Evolutionary conservation across 2,113 vertebrate species (phyloP).

Genomic region (Camelus bactrianus): DNA sequence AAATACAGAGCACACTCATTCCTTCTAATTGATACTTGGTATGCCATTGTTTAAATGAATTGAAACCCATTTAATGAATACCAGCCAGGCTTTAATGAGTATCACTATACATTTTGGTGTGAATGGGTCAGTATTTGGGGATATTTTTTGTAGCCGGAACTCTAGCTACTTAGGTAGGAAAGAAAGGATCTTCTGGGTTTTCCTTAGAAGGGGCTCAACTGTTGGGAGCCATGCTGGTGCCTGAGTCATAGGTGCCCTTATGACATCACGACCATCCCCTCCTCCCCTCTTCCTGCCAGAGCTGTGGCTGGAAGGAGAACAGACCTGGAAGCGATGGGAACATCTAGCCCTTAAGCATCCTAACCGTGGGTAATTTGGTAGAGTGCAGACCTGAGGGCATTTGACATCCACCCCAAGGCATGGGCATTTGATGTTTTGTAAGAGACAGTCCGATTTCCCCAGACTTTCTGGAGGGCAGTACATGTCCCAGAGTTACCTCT

Average conservation of each 20-base stretch:
- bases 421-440: neutral
- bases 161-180: neutral
- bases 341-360: conserved; percentile 60
- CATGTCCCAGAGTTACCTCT: neutral
- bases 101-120: neutral
- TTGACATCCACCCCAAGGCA: neutral
- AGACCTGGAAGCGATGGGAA: conserved; percentile 60
- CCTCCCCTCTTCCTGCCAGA: neutral
- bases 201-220: neutral
- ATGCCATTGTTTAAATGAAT: neutral
- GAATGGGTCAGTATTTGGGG: neutral
- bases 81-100: neutral
- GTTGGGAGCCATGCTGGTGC: neutral
- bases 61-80: neutral
- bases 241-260: conserved; percentile 59
- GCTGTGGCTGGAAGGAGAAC: neutral
- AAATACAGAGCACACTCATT: neutral
- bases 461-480: neutral
- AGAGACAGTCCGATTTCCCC: neutral
- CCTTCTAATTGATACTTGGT: neutral
- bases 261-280: conserved; percentile 54
- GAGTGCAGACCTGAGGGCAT: neutral
- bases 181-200: neutral
- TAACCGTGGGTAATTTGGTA: conserved; percentile 63
- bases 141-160: neutral